A percentile compares a stretch with the other conserved stretches of the same genome.
Conservation (phyloP, 2,797 vertebrate genomes). For the Helicolenus hilgendorfi region DNA sequence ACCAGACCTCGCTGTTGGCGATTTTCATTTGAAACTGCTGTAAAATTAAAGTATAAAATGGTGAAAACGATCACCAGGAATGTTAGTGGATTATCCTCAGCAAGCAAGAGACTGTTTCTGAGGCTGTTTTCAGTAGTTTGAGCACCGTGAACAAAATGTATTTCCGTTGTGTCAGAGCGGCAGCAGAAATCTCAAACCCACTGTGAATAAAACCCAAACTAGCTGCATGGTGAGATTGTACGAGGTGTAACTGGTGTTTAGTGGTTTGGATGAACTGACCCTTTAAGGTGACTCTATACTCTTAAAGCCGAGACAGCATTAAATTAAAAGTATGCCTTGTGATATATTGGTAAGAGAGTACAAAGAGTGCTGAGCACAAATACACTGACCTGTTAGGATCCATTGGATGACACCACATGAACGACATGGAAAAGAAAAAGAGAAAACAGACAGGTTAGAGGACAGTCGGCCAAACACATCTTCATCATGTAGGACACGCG, state of each 20-base stretch:
- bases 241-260: not conserved
- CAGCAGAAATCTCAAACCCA: not conserved
- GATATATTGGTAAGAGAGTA: not conserved
- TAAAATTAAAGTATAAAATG: not conserved
- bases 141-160: not conserved
- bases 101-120: not conserved
- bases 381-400: slow-evolving; percentile 68
- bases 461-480: not conserved
- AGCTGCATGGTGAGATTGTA: not conserved
- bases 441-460: slow-evolving; percentile 33
- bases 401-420: not conserved
- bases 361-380: not conserved
- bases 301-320: not conserved
- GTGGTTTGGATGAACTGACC: not conserved
- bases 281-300: not conserved
- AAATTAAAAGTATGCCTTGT: not conserved
- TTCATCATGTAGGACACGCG: not conserved
- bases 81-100: not conserved
- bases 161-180: not conserved
- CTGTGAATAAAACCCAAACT: not conserved
- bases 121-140: not conserved
- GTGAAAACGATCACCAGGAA: not conserved
- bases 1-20: not conserved
- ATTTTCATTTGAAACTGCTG: not conserved
- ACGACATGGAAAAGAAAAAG: slow-evolving; percentile 59